Evolutionary conservation across 2,797 vertebrate species (phyloP), one percentile per base, ranked within the genome.

Genomic region (Chaetophractus vellerosus): DNA sequence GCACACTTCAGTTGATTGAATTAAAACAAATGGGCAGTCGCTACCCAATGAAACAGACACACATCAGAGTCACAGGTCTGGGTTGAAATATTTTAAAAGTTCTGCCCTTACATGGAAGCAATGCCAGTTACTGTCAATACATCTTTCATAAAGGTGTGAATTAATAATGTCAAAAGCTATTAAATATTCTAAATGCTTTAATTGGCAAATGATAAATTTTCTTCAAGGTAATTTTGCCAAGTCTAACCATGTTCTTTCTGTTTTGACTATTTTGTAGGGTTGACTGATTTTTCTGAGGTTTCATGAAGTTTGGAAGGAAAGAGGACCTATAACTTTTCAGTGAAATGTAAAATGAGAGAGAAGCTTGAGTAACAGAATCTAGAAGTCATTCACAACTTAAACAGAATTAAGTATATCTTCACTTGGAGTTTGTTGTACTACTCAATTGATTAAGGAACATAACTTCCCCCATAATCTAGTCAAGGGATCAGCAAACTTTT

Each of bases 141-240:
- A 55, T 91, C 68, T 81, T 68, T 92, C 92, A 91, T 87, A 95
- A 92, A 97, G 97, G 93, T 79, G n/a, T 57, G 92, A 95, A 96
- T 97, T 96, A 93, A 26, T 97, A 95, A 93, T 57, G 68, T 97
- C 90, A 82, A 83, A 68, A 96, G 74, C 87, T 88, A 80, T 57
- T 95, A 95, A 97, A 97, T 94, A n/a, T 79, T 92, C 50, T 90
- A 89, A 97, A 96, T 97, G 83, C 61, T 97, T 88, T 93, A 61
- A 96, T 74, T 96, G 84, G 95, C 81, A 97, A 96, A 88, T 45
- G 4, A 68, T 91, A 26, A 41, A 75, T 95, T 36, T 97, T 92
- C 93, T 97, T 97, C 94, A 71, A 91, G 36, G 45, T 10, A 9
- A 5, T 76, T 93, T 95, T 97, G 86, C 95, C 95, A 95, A 55